These are phyloP conservation scores for Amphimallon solstitiale DNA, from an alignment of 2,888 invertebrate species.

Conservation along the genomic window DNA sequence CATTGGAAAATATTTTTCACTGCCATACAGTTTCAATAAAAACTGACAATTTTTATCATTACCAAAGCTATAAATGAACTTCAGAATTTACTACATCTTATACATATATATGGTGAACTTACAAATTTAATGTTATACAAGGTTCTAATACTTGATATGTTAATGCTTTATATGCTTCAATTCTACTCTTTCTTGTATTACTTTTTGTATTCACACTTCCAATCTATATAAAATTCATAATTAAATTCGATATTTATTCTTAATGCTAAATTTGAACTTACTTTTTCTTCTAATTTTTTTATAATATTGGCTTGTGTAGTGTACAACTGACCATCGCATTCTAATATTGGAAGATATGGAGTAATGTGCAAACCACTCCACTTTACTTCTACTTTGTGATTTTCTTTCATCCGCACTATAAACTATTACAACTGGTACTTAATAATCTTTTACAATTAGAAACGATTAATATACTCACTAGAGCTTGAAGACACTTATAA, in stretches of 20 bases:
- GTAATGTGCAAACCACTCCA: conserved; percentile 31
- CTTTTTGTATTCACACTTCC: neutral
- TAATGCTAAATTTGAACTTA: conserved; percentile 7
- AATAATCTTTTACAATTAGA: neutral
- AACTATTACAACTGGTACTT: conserved; percentile 11
- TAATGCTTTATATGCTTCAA: conserved; percentile 35
- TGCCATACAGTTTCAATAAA: conserved; percentile 34
- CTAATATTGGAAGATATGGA: conserved; percentile 33
- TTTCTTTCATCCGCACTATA: conserved; percentile 8
- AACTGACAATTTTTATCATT: conserved; percentile 33
- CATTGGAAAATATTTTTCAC: conserved; percentile 36
- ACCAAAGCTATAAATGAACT: conserved; percentile 33
- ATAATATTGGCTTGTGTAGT: conserved; percentile 19
- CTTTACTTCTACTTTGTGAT: conserved; percentile 28
- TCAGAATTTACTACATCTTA: neutral
- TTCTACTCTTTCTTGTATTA: conserved; percentile 23
- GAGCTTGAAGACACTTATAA: conserved; percentile 68
- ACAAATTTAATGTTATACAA: conserved; percentile 29
- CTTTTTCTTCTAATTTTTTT: conserved; percentile 25
- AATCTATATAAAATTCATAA: neutral
- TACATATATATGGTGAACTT: conserved; percentile 1
- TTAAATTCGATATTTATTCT: neutral
- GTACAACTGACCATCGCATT: conserved; percentile 18
- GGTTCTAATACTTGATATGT: conserved; percentile 27
- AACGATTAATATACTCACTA: conserved; percentile 63